Evolutionary conservation across 2,888 invertebrate species (phyloP).

Genomic region (Syritta pipiens): DNA sequence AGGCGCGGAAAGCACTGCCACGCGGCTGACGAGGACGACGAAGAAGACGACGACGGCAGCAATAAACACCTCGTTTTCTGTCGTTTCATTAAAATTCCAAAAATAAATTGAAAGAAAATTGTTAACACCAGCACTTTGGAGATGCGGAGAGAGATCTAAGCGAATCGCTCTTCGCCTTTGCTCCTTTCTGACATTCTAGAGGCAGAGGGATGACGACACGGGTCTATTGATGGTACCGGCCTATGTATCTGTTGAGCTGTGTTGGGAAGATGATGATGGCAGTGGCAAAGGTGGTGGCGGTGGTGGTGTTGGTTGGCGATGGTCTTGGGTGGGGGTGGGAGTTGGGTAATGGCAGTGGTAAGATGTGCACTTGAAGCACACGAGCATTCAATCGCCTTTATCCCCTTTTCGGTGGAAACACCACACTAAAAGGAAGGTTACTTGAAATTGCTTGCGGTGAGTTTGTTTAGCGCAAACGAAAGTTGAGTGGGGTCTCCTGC

Average conservation of each 20-base stretch:
- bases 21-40: too few species aligned
- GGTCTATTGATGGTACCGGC: slow-evolving; percentile 12
- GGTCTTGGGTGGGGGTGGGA: neutral
- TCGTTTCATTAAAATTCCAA: slow-evolving; percentile 69
- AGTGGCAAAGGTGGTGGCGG: neutral
- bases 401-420: slow-evolving; percentile 29
- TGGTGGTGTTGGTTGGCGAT: neutral
- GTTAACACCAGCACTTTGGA: slow-evolving; percentile 62
- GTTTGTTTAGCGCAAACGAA: slow-evolving; percentile 60
- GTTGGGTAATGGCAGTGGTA: slow-evolving; percentile 12
- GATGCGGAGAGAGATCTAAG: slow-evolving; percentile 35
- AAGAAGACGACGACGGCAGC: slow-evolving; percentile 27
- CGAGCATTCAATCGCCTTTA: slow-evolving; percentile 41
- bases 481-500: slow-evolving; percentile 41
- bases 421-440: slow-evolving; percentile 55
- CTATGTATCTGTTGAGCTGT: slow-evolving; percentile 1
- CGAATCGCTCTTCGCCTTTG: slow-evolving; percentile 23
- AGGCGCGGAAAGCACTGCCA: too few species aligned
- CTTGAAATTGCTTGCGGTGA: slow-evolving; percentile 62
- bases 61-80: slow-evolving; percentile 67
- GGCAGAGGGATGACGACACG: neutral
- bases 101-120: slow-evolving; percentile 69
- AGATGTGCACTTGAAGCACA: slow-evolving; percentile 52
- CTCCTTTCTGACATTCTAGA: too few species aligned
- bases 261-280: neutral